Evolutionary conservation across 2,888 invertebrate genomes (phyloP).

Genomic region (Drosophila phalerata): DNA sequence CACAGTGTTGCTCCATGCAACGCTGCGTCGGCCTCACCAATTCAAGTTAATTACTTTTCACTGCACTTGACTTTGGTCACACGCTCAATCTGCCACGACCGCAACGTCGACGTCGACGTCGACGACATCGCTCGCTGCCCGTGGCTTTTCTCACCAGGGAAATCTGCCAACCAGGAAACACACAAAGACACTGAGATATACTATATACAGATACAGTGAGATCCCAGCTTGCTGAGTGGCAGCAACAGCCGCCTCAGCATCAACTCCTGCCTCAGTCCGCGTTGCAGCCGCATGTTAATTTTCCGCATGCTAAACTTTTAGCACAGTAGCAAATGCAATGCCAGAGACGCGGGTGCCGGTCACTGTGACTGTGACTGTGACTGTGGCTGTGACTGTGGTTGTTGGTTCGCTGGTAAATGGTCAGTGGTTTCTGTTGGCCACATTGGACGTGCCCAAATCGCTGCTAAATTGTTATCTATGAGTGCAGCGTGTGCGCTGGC

Average conservation of each 20-base stretch:
- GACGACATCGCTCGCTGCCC: slow-evolving; percentile 55
- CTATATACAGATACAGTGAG: slow-evolving; percentile 15
- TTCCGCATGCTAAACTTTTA: slow-evolving; percentile 82
- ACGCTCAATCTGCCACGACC: slow-evolving; percentile 70
- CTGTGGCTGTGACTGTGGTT: slow-evolving; percentile 16
- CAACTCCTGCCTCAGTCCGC: slow-evolving; percentile 7
- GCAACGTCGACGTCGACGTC: slow-evolving; percentile 16
- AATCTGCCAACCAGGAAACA: slow-evolving; percentile 72
- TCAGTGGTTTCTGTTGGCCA: slow-evolving; percentile 41
- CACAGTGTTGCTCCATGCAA: slow-evolving; percentile 53
- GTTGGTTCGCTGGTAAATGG: slow-evolving; percentile 41
- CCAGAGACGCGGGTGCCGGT: slow-evolving; percentile 67
- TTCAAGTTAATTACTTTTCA: slow-evolving; percentile 80
- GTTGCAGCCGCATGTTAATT: slow-evolving; percentile 76
- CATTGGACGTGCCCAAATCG: slow-evolving; percentile 79
- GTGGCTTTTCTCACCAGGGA: slow-evolving; percentile 80
- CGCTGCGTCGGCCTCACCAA: slow-evolving; percentile 55
- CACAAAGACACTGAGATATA: slow-evolving; percentile 59
- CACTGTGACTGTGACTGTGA: slow-evolving; percentile 30
- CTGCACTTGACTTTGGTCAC: slow-evolving; percentile 81
- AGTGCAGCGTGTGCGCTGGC: slow-evolving; percentile 78
- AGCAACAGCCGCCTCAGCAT: slow-evolving; percentile 38
- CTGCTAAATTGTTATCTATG: slow-evolving; percentile 81
- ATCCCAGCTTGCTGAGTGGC: slow-evolving; percentile 62
- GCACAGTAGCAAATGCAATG: slow-evolving; percentile 73